phyloP scores from a whole-genome alignment of 2,888 invertebrate species.

The Apeira syringaria region DNA sequence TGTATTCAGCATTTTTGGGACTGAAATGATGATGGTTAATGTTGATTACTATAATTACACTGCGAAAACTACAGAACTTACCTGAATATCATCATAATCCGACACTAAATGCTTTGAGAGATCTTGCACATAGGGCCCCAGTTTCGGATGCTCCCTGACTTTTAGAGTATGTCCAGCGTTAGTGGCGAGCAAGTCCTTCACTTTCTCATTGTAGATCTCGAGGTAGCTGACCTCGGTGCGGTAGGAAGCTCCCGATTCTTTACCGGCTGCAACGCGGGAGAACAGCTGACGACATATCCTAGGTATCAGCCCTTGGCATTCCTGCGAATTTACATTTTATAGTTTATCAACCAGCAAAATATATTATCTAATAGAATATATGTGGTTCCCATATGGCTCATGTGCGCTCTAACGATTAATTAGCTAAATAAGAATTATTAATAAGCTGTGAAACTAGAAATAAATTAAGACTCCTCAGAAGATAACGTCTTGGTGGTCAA shows the following conservation, averaged over 20 bases:
- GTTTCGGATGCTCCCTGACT: conserved; percentile 91
- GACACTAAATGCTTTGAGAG: conserved; percentile 93
- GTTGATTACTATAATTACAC: too few species aligned
- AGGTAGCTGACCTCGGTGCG: conserved; percentile 94
- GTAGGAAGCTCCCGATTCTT: conserved; percentile 92
- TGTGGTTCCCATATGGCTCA: too few species aligned
- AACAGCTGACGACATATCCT: conserved; percentile 93
- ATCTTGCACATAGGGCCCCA: conserved; percentile 94
- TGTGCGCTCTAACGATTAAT: too few species aligned
- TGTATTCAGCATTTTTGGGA: too few species aligned
- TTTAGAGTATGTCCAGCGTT: conserved; percentile 87
- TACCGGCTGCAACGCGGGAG: conserved; percentile 91
- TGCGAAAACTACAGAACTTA: not conserved
- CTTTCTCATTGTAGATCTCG: conserved; percentile 94
- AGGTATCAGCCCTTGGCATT: conserved; percentile 92
- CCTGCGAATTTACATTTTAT: conserved; percentile 80
- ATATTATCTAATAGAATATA: too few species aligned
- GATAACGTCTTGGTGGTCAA: too few species aligned
- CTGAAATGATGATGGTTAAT: too few species aligned
- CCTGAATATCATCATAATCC: conserved; percentile 94
- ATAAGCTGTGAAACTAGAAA: too few species aligned
- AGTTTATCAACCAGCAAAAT: too few species aligned
- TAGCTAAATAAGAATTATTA: too few species aligned
- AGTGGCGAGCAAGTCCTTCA: conserved; percentile 87
- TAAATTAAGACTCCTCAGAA: too few species aligned